Evolutionary conservation across 2,888 invertebrate genomes (phyloP).

Genomic region (Meganola albula): DNA sequence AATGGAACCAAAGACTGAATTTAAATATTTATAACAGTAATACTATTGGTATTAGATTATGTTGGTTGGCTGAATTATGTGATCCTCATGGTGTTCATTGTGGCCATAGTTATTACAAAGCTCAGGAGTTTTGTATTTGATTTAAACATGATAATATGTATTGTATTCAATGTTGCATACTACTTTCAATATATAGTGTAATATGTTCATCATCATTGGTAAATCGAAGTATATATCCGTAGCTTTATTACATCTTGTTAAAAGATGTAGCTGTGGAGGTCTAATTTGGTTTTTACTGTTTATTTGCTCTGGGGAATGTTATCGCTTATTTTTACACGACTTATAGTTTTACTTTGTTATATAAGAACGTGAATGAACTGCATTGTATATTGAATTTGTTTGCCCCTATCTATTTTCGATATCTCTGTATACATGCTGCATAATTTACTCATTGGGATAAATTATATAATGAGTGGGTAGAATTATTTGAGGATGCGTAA

Average conservation of each 20-base stretch:
- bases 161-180: conserved; percentile 17
- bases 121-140: conserved; percentile 14
- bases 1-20: conserved; percentile 70
- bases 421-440: too few species aligned
- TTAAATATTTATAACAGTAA: conserved; percentile 59
- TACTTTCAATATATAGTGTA: conserved; percentile 21
- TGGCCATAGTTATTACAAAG: conserved; percentile 26
- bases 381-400: conserved; percentile 23
- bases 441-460: conserved; percentile 18
- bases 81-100: conserved; percentile 28
- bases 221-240: conserved; percentile 10
- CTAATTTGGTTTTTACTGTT: conserved; percentile 8
- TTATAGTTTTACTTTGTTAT: too few species aligned
- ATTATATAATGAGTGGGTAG: conserved; percentile 14
- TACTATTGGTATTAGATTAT: conserved; percentile 62
- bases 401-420: conserved; percentile 10
- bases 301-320: too few species aligned
- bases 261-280: conserved; percentile 2
- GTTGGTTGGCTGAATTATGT: conserved; percentile 36
- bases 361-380: conserved; percentile 1
- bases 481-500: too few species aligned
- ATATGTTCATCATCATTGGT: conserved; percentile 15
- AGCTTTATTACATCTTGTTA: conserved; percentile 5
- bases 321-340: too few species aligned
- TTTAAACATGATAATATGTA: conserved; percentile 18